Evolutionary conservation across 2,113 vertebrate genomes (phyloP), one percentile per base, ranked within the genome.

Genomic region (Microtus pennsylvanicus): DNA sequence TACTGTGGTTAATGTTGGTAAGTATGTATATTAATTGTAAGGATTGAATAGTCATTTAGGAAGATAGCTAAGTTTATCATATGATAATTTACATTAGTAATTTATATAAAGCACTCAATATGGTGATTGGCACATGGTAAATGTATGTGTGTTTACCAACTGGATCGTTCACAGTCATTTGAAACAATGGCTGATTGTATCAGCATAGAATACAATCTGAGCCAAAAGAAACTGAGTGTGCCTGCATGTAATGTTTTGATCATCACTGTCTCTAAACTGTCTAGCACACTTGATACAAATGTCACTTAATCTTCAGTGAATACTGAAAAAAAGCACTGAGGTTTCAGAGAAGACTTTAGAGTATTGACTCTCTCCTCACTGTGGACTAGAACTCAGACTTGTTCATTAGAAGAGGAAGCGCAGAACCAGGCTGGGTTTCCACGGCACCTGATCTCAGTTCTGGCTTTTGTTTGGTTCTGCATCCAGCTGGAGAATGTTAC

Each of bases 71-170:
- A 86, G 52, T 10, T 93, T 94, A 93, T 91, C 87, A 83, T 17
- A 82, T 70, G 58, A 42, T 95, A 91, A 96, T 90, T 96, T 96
- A 95, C 91, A 93, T 90, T 24, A 91, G 58, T 93, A 93, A 85
- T 90, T 92, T 7, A 50, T 76, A 88, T 55, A 90, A 78, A 92
- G 75, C 35, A 95, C 52, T 75, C 89, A 85, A 16, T 26, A 82
- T 16, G 47, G 28, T 76, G 19, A 72, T 58, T 91, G 72, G 58
- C 24, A 94, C 47, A 87, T 45, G 38, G 63, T 13, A 92, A 96
- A 87, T 72, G 16, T 70, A 67, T 75, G 67, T 69, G 65, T 81
- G 24, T 78, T 81, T 58, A 85, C 47, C 70, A 83, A 78, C 52
- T 77, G 19, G 87, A 83, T 81, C 78, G 14, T 70, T 70, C 24